Conservation (phyloP, 2,113 vertebrate species). For the Petrocephalus microphthalmus region DNA sequence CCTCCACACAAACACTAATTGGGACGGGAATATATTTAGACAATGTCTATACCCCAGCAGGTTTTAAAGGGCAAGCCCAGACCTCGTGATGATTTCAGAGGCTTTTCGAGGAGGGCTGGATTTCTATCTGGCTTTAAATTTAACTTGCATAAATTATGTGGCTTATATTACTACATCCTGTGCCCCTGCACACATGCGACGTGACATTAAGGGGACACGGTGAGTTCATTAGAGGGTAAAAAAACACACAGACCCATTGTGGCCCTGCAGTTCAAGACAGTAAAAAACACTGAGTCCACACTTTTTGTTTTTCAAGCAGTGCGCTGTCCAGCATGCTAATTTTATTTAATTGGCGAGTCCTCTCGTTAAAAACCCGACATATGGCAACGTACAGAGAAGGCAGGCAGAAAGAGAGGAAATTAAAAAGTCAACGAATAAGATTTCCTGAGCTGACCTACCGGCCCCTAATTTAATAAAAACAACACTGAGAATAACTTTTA, state of each 20-base stretch:
- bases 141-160: constrained; percentile 32
- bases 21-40: constrained; percentile 41
- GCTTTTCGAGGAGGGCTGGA: constrained; percentile 33
- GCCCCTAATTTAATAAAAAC: neutral
- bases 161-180: constrained; percentile 19
- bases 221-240: constrained; percentile 7
- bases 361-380: neutral
- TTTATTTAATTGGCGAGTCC: neutral
- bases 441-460: neutral
- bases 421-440: neutral
- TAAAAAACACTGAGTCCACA: neutral
- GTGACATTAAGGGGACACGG: constrained; percentile 8
- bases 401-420: neutral
- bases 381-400: neutral
- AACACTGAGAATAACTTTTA: neutral
- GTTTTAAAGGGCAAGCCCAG: constrained; percentile 48
- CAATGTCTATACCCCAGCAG: constrained; percentile 33
- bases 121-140: constrained; percentile 27
- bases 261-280: neutral
- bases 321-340: constrained; percentile 8
- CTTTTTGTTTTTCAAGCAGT: neutral
- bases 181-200: neutral
- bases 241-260: neutral
- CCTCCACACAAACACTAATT: constrained; percentile 37
- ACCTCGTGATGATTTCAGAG: constrained; percentile 41